Percentiles rank a stretch among this genome's conserved stretches.
These are phyloP conservation scores for Lymantria dispar DNA, from an alignment of 2,888 invertebrate species.

Conservation along the genomic window DNA sequence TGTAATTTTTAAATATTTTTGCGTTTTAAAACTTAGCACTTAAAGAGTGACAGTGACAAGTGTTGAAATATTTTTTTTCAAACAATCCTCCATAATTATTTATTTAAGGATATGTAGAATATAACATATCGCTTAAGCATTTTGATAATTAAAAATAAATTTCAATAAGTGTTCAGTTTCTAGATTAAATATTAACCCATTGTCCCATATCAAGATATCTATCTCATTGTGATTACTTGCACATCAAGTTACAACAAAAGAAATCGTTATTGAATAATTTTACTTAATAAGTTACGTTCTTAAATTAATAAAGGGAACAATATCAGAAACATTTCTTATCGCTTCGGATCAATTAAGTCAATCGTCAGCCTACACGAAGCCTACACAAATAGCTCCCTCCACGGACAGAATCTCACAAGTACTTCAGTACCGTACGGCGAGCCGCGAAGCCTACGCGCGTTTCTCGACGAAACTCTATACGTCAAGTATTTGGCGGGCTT, in stretches of 20 bases:
- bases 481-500: constrained; percentile 48
- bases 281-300: neutral
- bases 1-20: constrained; percentile 18
- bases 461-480: constrained; percentile 26
- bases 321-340: constrained; percentile 49
- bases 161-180: no score
- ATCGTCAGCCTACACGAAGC: constrained; percentile 59
- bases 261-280: neutral
- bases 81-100: no score
- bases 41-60: no score
- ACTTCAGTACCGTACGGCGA: constrained; percentile 63
- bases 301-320: neutral
- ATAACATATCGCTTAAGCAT: no score
- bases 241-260: no score
- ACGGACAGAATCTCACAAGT: constrained; percentile 34
- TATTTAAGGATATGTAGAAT: no score
- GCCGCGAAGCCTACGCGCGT: constrained; percentile 67
- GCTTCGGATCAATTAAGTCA: constrained; percentile 64
- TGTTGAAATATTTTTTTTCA: no score
- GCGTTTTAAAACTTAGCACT: constrained; percentile 17
- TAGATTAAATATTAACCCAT: no score
- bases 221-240: no score
- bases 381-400: constrained; percentile 35
- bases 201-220: no score
- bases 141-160: no score